Percentiles rank a stretch among this genome's conserved stretches.
These are phyloP conservation scores for Sturmia bella DNA, from an alignment of 2,888 invertebrate genomes.

Conservation along the genomic window DNA sequence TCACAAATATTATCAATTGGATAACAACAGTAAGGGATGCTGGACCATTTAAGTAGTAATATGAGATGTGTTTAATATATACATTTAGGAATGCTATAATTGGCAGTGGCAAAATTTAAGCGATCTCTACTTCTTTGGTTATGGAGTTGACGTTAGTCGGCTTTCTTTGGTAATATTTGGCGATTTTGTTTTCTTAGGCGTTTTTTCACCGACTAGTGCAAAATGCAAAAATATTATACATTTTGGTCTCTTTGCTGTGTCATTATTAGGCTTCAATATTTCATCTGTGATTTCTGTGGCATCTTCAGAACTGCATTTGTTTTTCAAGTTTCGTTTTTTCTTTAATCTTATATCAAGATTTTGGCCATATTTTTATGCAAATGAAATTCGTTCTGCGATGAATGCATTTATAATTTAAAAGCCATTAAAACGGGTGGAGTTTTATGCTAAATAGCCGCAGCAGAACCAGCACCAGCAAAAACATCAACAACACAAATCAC, in stretches of 20 bases:
- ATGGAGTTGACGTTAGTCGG: too few relatives aligned
- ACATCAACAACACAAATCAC: constrained; percentile 18
- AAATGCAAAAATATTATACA: neutral
- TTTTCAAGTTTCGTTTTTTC: neutral
- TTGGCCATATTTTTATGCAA: constrained; percentile 67
- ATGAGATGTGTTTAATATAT: too few relatives aligned
- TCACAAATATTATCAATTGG: too few relatives aligned
- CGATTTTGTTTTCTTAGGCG: too few relatives aligned
- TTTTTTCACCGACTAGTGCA: too few relatives aligned
- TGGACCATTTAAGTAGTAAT: too few relatives aligned
- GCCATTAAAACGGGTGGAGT: constrained; percentile 67
- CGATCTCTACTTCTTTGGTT: too few relatives aligned
- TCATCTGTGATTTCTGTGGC: constrained; percentile 14
- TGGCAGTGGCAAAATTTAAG: too few relatives aligned
- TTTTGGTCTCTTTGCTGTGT: neutral
- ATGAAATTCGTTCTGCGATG: constrained; percentile 56
- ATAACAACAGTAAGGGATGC: too few relatives aligned
- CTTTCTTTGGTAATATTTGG: too few relatives aligned
- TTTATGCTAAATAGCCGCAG: constrained; percentile 60
- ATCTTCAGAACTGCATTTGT: constrained; percentile 20
- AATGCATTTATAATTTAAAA: constrained; percentile 60
- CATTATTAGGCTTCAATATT: neutral
- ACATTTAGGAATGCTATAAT: too few relatives aligned
- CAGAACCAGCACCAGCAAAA: constrained; percentile 22
- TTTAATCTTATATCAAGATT: constrained; percentile 1